Evolutionary conservation across 2,888 invertebrate genomes (phyloP), one percentile per base, ranked within the genome.

Genomic region (Chymomyza fuscimana): DNA sequence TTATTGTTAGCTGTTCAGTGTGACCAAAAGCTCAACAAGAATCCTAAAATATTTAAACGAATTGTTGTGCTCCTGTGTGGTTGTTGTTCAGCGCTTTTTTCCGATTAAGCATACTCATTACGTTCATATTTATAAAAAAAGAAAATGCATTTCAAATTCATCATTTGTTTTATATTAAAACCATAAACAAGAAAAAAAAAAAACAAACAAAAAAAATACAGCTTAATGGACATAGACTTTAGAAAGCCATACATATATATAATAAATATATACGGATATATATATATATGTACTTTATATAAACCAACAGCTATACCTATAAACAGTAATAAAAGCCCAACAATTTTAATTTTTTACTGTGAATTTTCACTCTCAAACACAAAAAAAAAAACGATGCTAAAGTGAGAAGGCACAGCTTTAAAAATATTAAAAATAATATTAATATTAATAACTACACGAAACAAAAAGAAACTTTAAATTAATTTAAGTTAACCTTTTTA

Each of bases 141-240:
- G 4, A 36, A 4, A n/a, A n/a, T 32, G 36, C 5, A 32, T 62
- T 62, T 46, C 2, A 63, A 66, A 72, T 72, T 72, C 77, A 81
- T 77, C 5, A 5, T 46, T 46, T 86, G 85, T 86, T 86, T 86
- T 86, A 88, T 86, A 88, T 86, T 86, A 88, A 86, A 86, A 86
- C 88, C 82, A 74, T 76, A 83, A 75, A 29, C 22, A 67, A 22
- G n/a, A 65, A 54, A 29, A 29, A 51, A 5, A 32, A 67, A 19
- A 56, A 59, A 70, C 63, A 54, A 29, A 29, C 40, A 5, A 32
- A 67, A 19, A 56, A 59, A 70, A 62, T 74, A 76, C 73, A 77
- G 54, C 70, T 66, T 59, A 70, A 60, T 66, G 62, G 19, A 51
- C 60, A 73, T 67, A 63, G 73, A 65, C 46, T 15, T 59, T 9